A percentile compares a stretch with the other conserved stretches of the same genome.
These are phyloP conservation scores for Heliconius charithonia DNA, from an alignment of 2,888 invertebrate species.

Conservation along the genomic window DNA sequence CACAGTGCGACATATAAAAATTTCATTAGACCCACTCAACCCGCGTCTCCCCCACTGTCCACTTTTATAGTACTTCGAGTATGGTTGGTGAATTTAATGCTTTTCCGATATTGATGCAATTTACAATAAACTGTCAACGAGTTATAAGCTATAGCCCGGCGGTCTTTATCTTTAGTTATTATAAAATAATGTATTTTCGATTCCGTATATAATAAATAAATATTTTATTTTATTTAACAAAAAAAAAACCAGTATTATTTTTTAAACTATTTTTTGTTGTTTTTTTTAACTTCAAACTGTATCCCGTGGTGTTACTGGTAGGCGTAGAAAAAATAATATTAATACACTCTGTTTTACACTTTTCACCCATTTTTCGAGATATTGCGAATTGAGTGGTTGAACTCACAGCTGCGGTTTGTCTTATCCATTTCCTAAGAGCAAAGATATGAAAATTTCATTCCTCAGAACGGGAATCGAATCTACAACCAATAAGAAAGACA, in stretches of 20 bases:
- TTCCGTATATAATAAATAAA: conserved; percentile 1
- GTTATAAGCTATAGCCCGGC: conserved; percentile 9
- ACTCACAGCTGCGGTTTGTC: too few species aligned
- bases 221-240: neutral
- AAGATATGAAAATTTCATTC: neutral
- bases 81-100: conserved; percentile 48
- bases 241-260: neutral
- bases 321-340: too few species aligned
- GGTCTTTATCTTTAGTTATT: conserved; percentile 13
- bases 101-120: conserved; percentile 21
- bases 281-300: too few species aligned
- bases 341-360: too few species aligned
- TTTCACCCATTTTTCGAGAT: too few species aligned
- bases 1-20: conserved; percentile 60
- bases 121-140: conserved; percentile 27
- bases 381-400: too few species aligned
- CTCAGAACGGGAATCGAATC: neutral
- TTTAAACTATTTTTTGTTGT: too few species aligned
- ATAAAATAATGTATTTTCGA: neutral
- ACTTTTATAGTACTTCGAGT: conserved; percentile 46
- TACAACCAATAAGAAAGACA: neutral
- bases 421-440: neutral
- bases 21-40: conserved; percentile 67
- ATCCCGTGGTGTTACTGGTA: too few species aligned
- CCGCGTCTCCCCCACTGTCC: conserved; percentile 42